phyloP scores from a whole-genome alignment of 2,888 invertebrate genomes.

The Steinernema hermaphroditum region DNA sequence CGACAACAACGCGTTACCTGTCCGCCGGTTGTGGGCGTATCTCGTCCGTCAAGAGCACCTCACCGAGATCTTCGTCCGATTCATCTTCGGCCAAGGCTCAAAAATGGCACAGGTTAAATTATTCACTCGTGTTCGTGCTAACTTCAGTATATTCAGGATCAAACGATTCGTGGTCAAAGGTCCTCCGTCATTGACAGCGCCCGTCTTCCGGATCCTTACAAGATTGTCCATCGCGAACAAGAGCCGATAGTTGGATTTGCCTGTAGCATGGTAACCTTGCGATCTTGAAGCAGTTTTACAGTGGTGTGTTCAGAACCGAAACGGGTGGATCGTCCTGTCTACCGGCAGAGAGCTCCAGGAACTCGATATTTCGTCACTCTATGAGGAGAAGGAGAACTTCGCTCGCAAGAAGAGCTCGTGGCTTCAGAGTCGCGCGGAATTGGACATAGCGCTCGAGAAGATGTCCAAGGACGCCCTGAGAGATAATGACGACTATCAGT shows the following conservation, averaged over 20 bases:
- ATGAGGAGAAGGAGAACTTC: slow-evolving; percentile 41
- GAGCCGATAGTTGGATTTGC: slow-evolving; percentile 97
- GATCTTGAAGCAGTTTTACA: slow-evolving; percentile 21
- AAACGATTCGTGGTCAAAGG: not conserved
- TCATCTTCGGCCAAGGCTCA: slow-evolving; percentile 75
- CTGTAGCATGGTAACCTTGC: slow-evolving; percentile 56
- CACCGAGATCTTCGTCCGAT: slow-evolving; percentile 90
- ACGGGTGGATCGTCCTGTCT: slow-evolving; percentile 84
- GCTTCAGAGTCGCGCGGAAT: slow-evolving; percentile 95
- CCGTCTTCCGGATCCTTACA: slow-evolving; percentile 76
- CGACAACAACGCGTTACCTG: slow-evolving; percentile 72
- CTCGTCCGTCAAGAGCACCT: slow-evolving; percentile 88
- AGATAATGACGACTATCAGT: slow-evolving; percentile 66
- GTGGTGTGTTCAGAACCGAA: slow-evolving; percentile 71
- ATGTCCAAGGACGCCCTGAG: slow-evolving; percentile 55
- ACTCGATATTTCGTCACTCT: slow-evolving; percentile 87
- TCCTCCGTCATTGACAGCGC: not conserved
- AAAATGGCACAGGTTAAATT: not conserved
- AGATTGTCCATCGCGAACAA: slow-evolving; percentile 97
- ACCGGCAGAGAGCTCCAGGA: slow-evolving; percentile 96
- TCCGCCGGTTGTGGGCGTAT: slow-evolving; percentile 83
- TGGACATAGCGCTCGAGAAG: slow-evolving; percentile 76
- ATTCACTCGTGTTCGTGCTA: not conserved
- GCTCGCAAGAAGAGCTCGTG: slow-evolving; percentile 70
- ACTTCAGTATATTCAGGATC: not conserved